A percentile compares a stretch with the other conserved stretches of the same genome.
phyloP scores from a whole-genome alignment of 2,888 invertebrate species.

The Callyntrura sp. region DNA sequence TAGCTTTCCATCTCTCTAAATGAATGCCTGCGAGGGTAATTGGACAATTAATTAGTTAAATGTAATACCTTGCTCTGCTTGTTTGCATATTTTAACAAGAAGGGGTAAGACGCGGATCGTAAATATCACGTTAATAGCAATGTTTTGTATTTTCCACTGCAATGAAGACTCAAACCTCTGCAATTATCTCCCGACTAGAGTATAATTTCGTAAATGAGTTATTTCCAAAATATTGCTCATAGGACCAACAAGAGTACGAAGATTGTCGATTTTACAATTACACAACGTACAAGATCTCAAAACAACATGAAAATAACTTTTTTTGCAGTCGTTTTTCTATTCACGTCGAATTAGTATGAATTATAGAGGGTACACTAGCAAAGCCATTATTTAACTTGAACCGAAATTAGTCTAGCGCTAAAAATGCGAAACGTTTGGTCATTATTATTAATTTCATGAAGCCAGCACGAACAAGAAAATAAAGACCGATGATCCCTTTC shows the following conservation, averaged over 20 bases:
- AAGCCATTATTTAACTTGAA: constrained; percentile 3
- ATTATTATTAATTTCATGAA: not conserved
- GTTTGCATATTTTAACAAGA: constrained; percentile 67
- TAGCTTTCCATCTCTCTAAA: constrained; percentile 26
- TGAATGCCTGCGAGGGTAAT: constrained; percentile 67
- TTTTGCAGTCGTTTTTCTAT: constrained; percentile 57
- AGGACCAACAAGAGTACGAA: not conserved
- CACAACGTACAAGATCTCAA: not conserved
- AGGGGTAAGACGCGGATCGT: constrained; percentile 44
- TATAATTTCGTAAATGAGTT: constrained; percentile 63
- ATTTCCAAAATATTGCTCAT: constrained; percentile 37
- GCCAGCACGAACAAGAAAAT: not conserved
- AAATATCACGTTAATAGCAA: constrained; percentile 64
- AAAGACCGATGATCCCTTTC: too few species aligned
- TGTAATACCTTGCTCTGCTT: constrained; percentile 68
- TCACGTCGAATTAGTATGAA: constrained; percentile 61
- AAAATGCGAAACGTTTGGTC: not conserved
- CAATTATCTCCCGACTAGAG: constrained; percentile 63
- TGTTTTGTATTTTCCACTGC: constrained; percentile 39
- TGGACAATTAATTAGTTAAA: constrained; percentile 74
- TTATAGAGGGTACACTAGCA: not conserved
- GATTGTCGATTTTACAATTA: not conserved
- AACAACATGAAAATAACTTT: not conserved
- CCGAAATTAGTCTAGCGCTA: not conserved
- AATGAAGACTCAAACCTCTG: constrained; percentile 15